These are phyloP conservation scores for Nematolebias whitei DNA, from an alignment of 2,113 vertebrate species.

Conservation along the genomic window DNA sequence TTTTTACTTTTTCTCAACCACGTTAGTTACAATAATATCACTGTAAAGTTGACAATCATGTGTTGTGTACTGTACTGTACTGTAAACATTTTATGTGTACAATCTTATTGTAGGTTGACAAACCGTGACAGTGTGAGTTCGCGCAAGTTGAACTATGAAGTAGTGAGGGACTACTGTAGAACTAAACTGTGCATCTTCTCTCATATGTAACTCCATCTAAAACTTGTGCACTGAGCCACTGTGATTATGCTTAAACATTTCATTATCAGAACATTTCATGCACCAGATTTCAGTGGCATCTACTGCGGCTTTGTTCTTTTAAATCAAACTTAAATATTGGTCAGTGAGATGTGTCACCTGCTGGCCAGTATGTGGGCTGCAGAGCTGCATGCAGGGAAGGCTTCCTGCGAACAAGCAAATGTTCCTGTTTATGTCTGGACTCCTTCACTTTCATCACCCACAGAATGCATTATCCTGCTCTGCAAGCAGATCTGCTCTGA, in stretches of 20 bases:
- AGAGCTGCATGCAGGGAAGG: constrained; percentile 38
- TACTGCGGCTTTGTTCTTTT: constrained; percentile 24
- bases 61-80: too few species aligned
- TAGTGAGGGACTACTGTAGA: too few species aligned
- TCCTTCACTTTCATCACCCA: constrained; percentile 34
- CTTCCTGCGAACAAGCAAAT: constrained; percentile 59
- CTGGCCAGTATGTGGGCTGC: constrained; percentile 63
- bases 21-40: too few species aligned
- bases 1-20: too few species aligned
- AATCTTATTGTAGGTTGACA: too few species aligned
- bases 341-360: constrained; percentile 51
- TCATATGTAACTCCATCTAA: constrained; percentile 14
- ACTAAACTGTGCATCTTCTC: too few species aligned
- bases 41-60: too few species aligned
- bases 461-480: constrained; percentile 13
- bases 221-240: neutral
- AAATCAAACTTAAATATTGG: constrained; percentile 40
- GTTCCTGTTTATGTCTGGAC: constrained; percentile 42
- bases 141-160: too few species aligned
- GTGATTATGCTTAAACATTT: neutral
- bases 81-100: too few species aligned
- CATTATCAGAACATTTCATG: constrained; percentile 26
- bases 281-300: constrained; percentile 20
- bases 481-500: constrained; percentile 36
- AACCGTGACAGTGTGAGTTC: too few species aligned